Base-by-base conservation (phyloP, 2,113 vertebrate genomes). In the Saguinus midas region DNA sequence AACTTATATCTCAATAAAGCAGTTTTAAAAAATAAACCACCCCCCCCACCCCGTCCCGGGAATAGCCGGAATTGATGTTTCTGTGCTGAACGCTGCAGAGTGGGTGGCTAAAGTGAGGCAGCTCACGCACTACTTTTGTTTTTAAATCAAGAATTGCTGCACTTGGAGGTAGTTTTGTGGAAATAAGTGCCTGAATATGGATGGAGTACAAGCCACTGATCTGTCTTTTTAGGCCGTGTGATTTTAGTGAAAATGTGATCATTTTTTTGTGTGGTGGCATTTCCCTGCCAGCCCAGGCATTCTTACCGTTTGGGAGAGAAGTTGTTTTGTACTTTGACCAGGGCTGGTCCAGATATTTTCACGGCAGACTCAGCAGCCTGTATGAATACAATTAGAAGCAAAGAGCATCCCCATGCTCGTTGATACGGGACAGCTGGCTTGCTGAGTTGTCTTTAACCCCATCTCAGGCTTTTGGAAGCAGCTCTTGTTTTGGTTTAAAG, bases 31-130 rank as follows among this genome's bases (percentile, higher is more conserved):
- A 68, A 27, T 11, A 25, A 66, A 75, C 14, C n/a, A 43, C 13
- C 17, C 20, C 5, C 16, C 57, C 50, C 32, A 1, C n/a, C 13
- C 50, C 4, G 3, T 14, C 0, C 50, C 11, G 6, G 7, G 55
- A 40, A 37, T 40, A 50, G 45, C 66, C 21, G 20, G 64, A 48
- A 25, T 50, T 40, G n/a, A 18, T 66, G 25, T 87, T 17, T 73
- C 21, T 45, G 13, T 61, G 35, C 58, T 35, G 55, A 32, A 1
- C 1, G 0, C 37, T 1, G 21, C 32, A 45, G 52, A n/a, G 50
- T 27, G 1, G 40, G 25, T 27, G 18, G n/a, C 45, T 37, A 9
- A 70, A 32, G 18, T 25, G 37, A 61, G n/a, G 29, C 13, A 50
- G 5, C 21, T 58, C 21, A 6, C 57, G 7, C 11, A 1, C 79